These are phyloP conservation scores for Aurelia coerulea DNA, from an alignment of 30 jellyfish, hydroid and myxozoan genomes.

Conservation along the genomic window DNA sequence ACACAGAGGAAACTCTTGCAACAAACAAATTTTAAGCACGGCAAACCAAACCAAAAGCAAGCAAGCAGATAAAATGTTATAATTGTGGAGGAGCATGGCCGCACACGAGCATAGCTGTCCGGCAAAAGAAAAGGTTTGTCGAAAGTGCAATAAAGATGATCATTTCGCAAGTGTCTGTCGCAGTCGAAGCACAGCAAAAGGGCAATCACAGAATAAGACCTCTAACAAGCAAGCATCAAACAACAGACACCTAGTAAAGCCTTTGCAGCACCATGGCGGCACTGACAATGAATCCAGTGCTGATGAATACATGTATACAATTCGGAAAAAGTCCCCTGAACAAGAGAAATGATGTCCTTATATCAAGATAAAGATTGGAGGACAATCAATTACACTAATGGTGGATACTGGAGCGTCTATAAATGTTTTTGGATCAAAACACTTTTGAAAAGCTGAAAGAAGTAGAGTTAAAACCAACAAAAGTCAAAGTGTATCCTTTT, in stretches of 20 bases:
- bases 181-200: not conserved
- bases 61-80: not conserved
- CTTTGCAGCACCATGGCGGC: not conserved
- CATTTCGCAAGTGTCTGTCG: conserved; percentile 41
- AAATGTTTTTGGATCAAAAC: conserved; percentile 2
- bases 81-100: too few species aligned
- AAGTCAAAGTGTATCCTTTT: not conserved
- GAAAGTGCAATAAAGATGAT: conserved; percentile 10
- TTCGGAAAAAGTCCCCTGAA: not conserved
- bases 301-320: too few species aligned
- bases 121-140: not conserved
- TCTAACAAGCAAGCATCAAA: not conserved
- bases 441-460: conserved; percentile 10
- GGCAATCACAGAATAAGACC: not conserved
- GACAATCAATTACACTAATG: too few species aligned
- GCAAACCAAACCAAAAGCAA: not conserved
- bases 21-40: not conserved
- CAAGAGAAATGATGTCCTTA: not conserved
- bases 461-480: conserved; percentile 6
- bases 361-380: not conserved
- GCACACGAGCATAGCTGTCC: too few species aligned
- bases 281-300: too few species aligned
- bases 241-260: not conserved
- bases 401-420: too few species aligned
- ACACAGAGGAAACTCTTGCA: not conserved